A percentile compares a stretch with the other conserved stretches of the same genome.
phyloP scores from a whole-genome alignment of 2,113 vertebrate genomes.

The Sula dactylatra region DNA sequence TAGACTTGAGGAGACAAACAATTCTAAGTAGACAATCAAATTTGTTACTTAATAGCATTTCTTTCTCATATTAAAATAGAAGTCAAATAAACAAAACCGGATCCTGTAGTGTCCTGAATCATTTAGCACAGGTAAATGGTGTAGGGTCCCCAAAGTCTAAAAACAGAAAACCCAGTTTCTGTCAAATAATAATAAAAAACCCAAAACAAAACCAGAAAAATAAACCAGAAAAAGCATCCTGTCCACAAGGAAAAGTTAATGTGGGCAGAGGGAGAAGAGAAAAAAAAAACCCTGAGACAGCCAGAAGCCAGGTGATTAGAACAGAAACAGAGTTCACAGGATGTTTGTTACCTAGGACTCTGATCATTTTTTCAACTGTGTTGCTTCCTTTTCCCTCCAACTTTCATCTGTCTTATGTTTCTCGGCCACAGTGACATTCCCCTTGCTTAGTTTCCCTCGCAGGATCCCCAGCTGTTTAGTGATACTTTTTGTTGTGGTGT shows the following conservation, averaged over 20 bases:
- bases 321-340: neutral
- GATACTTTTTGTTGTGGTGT: neutral
- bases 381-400: neutral
- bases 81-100: neutral
- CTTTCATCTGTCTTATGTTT: neutral
- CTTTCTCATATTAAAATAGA: neutral
- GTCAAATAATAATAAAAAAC: neutral
- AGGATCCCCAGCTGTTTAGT: neutral
- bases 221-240: neutral
- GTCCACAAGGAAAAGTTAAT: neutral
- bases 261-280: neutral
- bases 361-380: neutral
- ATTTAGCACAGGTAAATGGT: neutral
- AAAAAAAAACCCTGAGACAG: neutral
- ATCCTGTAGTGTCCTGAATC: neutral
- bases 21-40: neutral
- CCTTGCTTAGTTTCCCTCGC: neutral
- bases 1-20: neutral
- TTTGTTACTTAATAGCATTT: neutral
- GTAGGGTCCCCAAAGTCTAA: neutral
- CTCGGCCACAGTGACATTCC: neutral
- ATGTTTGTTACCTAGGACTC: neutral
- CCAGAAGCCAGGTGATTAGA: neutral
- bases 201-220: neutral
- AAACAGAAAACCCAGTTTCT: neutral